Evolutionary conservation across 1,140 invertebrate genomes (phyloP), one percentile per base, ranked within the genome.

Genomic region (Nylanderia fulva): DNA sequence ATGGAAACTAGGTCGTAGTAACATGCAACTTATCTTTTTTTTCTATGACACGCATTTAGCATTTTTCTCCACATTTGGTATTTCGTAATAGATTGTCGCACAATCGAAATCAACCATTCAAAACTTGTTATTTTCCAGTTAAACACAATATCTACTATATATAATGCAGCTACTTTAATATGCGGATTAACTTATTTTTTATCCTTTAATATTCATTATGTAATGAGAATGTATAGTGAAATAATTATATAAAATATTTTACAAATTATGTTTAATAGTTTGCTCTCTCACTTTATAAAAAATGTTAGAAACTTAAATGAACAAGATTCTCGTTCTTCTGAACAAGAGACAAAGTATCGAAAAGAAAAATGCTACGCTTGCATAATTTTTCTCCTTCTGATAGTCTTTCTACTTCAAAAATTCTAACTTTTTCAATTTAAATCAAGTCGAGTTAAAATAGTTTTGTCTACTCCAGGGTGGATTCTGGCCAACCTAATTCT

Each of bases 1-100:
- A 58, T 79, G 54, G 48, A 66, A 88, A 88, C 48, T 85, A 36
- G 66, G 61, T 61, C 72, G 29, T 71, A 76, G 11, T 8, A 8
- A 66, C 79, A 80, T 27, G 58, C 64, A 39, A 39, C 27, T 88
- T 42, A 58, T 24, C 66, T 42, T 80, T 69, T 80, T 42, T 52
- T 36, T 24, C 42, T 45, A 29, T 69, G n/a, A 45, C 27, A 21
- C 33, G 21, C 11, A 60, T 71, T 58, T 33, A 39, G 21, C 33
- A 33, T 33, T 33, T 33, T 82, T 54, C 29, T 24, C 15, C 21
- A 29, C 45, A 56, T 21, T 75, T 80, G 27, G 11, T 18, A 48
- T 24, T 21, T 52, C 27, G 45, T 60, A 80, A 85, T 61, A 58
- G 54, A 79, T 85, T 18, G 18, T 15, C 39, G 39, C 39, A 60